Evolutionary conservation across 2,113 vertebrate genomes (phyloP), one percentile per base, ranked within the genome.

Genomic region (Onychostruthus taczanowskii): DNA sequence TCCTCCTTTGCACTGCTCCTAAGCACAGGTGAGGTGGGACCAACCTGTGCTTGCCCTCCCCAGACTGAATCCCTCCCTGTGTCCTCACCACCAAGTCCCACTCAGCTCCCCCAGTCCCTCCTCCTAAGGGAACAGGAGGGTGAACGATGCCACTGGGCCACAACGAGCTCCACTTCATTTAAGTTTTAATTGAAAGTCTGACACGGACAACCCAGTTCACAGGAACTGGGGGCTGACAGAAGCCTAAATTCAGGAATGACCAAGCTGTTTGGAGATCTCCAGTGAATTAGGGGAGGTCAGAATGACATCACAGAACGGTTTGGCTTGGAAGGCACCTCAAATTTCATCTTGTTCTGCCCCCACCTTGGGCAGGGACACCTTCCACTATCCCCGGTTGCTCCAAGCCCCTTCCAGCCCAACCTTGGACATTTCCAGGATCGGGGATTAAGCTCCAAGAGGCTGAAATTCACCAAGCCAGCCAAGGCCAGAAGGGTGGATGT

Each of bases 191-290:
- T 56, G 3, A 0, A 67, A 67, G 21, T 19, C 50, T 58, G 68
- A 56, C 61, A 41, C 0, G 6, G 46, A 26, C 55, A 89, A 3
- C 0, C 0, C 5, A 31, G 50, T 52, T 7, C 33, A 31, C 2
- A 16, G 69, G 30, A 84, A 22, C 46, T 13, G 44, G 23, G 26
- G 24, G n/a, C 0, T 44, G 59, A 68, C 50, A 77, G 22, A 4
- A 37, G 16, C 7, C 44, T 23, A 10, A 69, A 35, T 13, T 37
- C 44, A 80, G 67, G 26, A 70, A 46, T 0, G 0, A 33, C 18
- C 9, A 20, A 70, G 50, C 59, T 90, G 35, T 33, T 46, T 16
- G 27, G 55, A 63, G 58, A 77, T 6, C 30, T 66, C 37, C 72
- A 63, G 19, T 4, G 44, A 91, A n/a, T 1, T 1, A 31, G 13